Evolutionary conservation across 2,113 vertebrate genomes (phyloP).

Genomic region (Brachirus orientalis): DNA sequence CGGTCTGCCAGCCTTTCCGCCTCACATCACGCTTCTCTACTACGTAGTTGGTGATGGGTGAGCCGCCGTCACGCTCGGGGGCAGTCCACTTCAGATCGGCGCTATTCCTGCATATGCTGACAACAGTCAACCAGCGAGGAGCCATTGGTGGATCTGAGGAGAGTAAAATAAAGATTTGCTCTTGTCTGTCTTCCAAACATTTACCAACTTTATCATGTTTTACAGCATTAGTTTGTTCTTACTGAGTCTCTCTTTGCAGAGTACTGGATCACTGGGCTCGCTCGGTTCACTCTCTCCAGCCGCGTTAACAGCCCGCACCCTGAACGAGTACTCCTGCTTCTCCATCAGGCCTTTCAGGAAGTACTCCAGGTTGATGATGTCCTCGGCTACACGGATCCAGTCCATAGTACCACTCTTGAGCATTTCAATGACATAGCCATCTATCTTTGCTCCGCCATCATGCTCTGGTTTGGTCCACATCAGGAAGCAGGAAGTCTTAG

Average conservation of each 20-base stretch:
- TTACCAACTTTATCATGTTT: background rate
- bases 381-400: conserved; percentile 95
- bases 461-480: conserved; percentile 98
- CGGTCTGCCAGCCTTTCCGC: conserved; percentile 95
- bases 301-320: conserved; percentile 92
- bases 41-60: conserved; percentile 95
- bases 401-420: conserved; percentile 94
- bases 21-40: conserved; percentile 95
- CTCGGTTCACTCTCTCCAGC: conserved; percentile 97
- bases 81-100: conserved; percentile 96
- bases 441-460: conserved; percentile 96
- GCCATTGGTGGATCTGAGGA: conserved; percentile 91
- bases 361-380: conserved; percentile 86
- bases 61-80: conserved; percentile 94
- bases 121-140: conserved; percentile 93
- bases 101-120: conserved; percentile 89
- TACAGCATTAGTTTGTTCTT: conserved; percentile 70
- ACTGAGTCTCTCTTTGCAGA: conserved; percentile 98
- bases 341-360: conserved; percentile 94
- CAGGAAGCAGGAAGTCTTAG: conserved; percentile 90
- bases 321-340: conserved; percentile 97
- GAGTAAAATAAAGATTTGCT: background rate
- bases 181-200: background rate
- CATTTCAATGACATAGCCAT: conserved; percentile 93
- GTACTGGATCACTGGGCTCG: conserved; percentile 94